Evolutionary conservation across 2,113 vertebrate species (phyloP), one percentile per base, ranked within the genome.

Genomic region (Nestor notabilis): DNA sequence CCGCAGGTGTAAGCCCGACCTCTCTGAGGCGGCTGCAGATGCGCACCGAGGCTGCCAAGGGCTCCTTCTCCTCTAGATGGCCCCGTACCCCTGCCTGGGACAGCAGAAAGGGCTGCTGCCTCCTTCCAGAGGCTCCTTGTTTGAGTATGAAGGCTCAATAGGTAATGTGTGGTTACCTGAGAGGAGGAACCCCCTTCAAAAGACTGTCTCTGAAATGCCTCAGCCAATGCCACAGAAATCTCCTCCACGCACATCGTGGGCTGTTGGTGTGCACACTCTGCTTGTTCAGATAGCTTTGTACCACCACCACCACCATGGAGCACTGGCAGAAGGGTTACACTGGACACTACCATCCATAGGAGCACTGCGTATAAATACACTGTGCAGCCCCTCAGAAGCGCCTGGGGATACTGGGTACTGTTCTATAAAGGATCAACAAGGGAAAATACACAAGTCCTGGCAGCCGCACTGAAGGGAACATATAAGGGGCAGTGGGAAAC

Each of bases 41-140:
- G 70, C 24, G 5, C n/a, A 1, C 23, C 9, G 2, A 13, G 44
- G 80, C 39, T 41, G 50, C 41, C 66, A 3, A 7, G 25, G 28
- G 21, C 2, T 55, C 19, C 6, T 15, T 78, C 44, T 79, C 95
- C 97, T 84, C 85, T 92, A 94, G 94, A 66, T 84, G 94, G 95
- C 91, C 55, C 81, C 10, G n/a, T 69, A 90, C 6, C 14, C 65
- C 75, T 21, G 68, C 69, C 56, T 12, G 50, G 69, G 37, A 61
- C 44, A 7, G 37, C 41, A 20, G 4, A 8, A 12, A 29, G 5
- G 33, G 39, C 47, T 44, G 35, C 53, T 49, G 43, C 17, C 18
- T 2, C 2, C 18, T 24, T 39, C 25, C 66, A 24, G 50, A 6
- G 41, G 25, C 27, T 70, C 69, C 43, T 71, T 8, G 10, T 23